Evolutionary conservation across 2,113 vertebrate species (phyloP).

Genomic region (Cranoglanis bouderius): DNA sequence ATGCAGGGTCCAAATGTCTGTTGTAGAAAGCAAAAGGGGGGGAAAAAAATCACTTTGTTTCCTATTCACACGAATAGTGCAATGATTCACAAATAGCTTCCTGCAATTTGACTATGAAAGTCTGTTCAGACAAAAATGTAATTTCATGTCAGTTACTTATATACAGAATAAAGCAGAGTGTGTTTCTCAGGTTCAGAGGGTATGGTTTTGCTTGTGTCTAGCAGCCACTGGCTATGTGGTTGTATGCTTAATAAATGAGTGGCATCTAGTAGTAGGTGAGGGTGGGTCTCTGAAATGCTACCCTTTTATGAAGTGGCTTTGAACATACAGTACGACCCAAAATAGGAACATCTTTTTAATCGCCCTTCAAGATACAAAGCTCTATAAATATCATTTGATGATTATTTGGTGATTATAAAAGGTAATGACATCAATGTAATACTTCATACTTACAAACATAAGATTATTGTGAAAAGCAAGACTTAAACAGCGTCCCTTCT

Average conservation of each 20-base stretch:
- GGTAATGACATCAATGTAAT: background rate
- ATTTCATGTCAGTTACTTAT: background rate
- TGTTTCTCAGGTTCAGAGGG: conserved; percentile 21
- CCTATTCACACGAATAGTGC: background rate
- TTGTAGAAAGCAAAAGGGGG: background rate
- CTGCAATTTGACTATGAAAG: no score
- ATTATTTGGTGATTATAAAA: background rate
- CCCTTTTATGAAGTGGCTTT: background rate
- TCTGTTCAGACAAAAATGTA: background rate
- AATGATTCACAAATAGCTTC: no score
- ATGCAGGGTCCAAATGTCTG: background rate
- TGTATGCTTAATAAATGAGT: conserved; percentile 70
- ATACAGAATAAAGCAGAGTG: background rate
- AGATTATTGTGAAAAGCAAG: background rate
- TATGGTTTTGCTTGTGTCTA: conserved; percentile 23
- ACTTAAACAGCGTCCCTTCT: background rate
- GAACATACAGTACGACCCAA: background rate
- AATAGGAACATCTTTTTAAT: background rate
- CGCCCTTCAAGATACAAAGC: background rate
- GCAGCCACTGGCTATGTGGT: conserved; percentile 41
- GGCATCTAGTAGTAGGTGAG: conserved; percentile 57
- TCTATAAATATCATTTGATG: background rate
- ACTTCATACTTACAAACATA: background rate
- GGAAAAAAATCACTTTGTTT: background rate
- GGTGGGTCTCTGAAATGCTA: conserved; percentile 16